Percentiles rank a stretch among this genome's conserved stretches.
phyloP scores from a whole-genome alignment of 35 echinoderm and acorn worm species.

The Chiridota heheva region DNA sequence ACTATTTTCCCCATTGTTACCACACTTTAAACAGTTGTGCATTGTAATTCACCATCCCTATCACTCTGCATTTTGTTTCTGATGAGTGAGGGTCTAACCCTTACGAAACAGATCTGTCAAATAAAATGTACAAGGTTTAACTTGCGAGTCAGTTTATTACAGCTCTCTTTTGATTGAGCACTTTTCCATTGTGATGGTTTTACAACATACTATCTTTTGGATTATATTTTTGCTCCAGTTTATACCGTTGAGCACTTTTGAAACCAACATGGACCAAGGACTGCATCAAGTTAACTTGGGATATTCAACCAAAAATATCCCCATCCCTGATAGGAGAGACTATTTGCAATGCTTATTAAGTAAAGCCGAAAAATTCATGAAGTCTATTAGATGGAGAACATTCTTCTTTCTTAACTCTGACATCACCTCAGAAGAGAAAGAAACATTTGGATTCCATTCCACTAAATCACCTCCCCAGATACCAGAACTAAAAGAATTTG shows the following conservation, averaged over 20 bases:
- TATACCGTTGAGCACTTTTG: constrained; percentile 36
- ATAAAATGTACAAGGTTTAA: no score
- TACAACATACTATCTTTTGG: no score
- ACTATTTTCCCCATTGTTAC: no score
- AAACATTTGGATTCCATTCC: constrained; percentile 10
- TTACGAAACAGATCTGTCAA: no score
- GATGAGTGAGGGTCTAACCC: no score
- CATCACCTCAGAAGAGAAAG: not conserved
- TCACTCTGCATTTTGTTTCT: no score
- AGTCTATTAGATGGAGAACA: constrained; percentile 2
- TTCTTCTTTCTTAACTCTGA: constrained; percentile 46
- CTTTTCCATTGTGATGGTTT: no score
- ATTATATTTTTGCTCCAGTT: not conserved
- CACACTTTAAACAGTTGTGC: no score
- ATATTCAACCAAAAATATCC: constrained; percentile 27
- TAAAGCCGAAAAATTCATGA: constrained; percentile 13
- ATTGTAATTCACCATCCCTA: no score
- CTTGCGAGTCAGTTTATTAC: no score
- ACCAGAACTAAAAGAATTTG: constrained; percentile 40
- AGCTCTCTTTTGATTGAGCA: no score
- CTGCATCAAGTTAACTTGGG: not conserved
- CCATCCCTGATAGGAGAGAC: not conserved
- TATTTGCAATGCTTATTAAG: constrained; percentile 19
- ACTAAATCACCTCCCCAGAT: constrained; percentile 29
- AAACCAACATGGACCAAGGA: constrained; percentile 36